phyloP scores from a whole-genome alignment of 2,888 invertebrate genomes.

The Eilema griseolum region DNA sequence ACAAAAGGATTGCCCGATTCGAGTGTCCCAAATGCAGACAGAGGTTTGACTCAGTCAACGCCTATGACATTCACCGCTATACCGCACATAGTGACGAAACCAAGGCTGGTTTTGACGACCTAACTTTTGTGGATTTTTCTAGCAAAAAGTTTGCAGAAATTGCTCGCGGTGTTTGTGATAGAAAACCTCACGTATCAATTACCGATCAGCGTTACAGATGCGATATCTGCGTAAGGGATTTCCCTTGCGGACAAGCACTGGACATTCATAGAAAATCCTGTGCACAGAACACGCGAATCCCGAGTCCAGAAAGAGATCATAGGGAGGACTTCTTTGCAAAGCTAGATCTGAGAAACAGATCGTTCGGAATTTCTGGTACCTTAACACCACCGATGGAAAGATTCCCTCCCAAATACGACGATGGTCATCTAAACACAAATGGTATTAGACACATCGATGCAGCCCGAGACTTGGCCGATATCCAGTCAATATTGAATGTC shows the following conservation, averaged over 20 bases:
- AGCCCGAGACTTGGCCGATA: conserved; percentile 93
- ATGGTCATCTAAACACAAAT: conserved; percentile 71
- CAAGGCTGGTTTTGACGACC: conserved; percentile 90
- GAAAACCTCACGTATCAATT: conserved; percentile 86
- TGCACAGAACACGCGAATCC: conserved; percentile 70
- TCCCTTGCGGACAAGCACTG: conserved; percentile 89
- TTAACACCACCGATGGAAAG: conserved; percentile 80
- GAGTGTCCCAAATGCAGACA: conserved; percentile 92
- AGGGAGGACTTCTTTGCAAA: conserved; percentile 94
- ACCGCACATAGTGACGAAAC: conserved; percentile 88
- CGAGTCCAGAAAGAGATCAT: conserved; percentile 87
- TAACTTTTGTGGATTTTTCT: conserved; percentile 93
- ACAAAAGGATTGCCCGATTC: conserved; percentile 78
- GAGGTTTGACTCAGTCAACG: conserved; percentile 91
- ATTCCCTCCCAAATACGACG: conserved; percentile 78
- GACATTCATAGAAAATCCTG: conserved; percentile 89
- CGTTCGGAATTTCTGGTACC: conserved; percentile 84
- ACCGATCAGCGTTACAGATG: conserved; percentile 89
- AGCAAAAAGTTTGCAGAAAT: conserved; percentile 93
- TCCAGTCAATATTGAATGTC: conserved; percentile 93
- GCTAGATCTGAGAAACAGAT: conserved; percentile 91
- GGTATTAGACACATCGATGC: conserved; percentile 84
- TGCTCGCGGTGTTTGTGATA: conserved; percentile 89
- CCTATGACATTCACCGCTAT: conserved; percentile 90
- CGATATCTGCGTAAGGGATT: conserved; percentile 90